Evolutionary conservation across 2,797 vertebrate genomes (phyloP).

Genomic region (Varecia variegata): DNA sequence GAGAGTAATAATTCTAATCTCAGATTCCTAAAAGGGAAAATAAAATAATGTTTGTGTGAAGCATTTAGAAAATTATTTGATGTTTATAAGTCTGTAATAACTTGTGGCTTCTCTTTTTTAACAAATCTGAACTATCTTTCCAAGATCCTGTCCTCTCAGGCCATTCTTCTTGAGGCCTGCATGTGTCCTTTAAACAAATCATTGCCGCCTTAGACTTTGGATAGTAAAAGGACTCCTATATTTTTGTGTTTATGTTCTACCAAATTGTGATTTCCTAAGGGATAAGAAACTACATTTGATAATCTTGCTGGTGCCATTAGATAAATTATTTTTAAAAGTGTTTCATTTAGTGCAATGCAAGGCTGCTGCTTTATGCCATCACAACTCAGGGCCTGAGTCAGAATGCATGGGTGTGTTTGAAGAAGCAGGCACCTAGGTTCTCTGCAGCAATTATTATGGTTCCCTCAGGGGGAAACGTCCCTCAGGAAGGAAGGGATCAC

Average conservation of each 20-base stretch:
- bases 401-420: background rate
- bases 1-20: background rate
- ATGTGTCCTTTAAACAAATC: background rate
- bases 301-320: background rate
- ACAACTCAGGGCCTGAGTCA: background rate
- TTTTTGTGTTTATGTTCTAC: background rate
- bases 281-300: background rate
- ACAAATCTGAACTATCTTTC: background rate
- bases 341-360: background rate
- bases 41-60: background rate
- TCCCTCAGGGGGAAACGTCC: background rate
- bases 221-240: background rate
- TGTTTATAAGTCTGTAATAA: background rate
- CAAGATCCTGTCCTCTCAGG: background rate
- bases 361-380: background rate
- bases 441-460: background rate
- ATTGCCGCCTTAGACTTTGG: background rate
- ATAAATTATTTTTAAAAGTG: background rate
- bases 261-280: conserved; percentile 2
- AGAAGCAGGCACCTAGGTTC: background rate
- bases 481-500: background rate
- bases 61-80: background rate
- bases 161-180: background rate
- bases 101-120: background rate
- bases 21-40: conserved; percentile 20